phyloP scores from a whole-genome alignment of 2,797 vertebrate species.

The Epinephelus malabaricus region DNA sequence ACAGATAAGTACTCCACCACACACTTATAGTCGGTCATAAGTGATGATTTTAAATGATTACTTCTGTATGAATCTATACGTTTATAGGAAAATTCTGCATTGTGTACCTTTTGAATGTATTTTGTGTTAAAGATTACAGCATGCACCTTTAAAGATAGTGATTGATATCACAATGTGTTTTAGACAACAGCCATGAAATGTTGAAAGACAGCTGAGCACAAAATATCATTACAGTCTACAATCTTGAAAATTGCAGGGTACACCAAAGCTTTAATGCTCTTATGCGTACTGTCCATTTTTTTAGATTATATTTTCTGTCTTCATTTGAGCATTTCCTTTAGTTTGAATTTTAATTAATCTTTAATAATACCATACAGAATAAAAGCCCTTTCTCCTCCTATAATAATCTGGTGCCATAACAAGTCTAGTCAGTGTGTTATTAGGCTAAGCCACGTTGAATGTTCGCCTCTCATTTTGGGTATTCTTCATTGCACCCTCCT shows the following conservation, averaged over 20 bases:
- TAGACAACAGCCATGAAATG: constrained; percentile 21
- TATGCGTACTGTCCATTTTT: constrained; percentile 18
- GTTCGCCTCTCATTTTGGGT: constrained; percentile 54
- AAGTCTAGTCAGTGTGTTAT: constrained; percentile 63
- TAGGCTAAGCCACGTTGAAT: constrained; percentile 68
- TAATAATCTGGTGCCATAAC: constrained; percentile 67
- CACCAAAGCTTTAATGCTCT: constrained; percentile 48
- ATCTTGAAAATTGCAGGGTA: constrained; percentile 23
- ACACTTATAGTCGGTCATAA: too few relatives aligned
- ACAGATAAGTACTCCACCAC: too few relatives aligned
- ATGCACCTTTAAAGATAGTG: neutral
- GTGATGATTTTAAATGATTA: too few relatives aligned
- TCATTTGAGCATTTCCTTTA: constrained; percentile 60
- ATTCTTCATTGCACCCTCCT: constrained; percentile 67
- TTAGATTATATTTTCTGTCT: constrained; percentile 38
- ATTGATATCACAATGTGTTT: constrained; percentile 3
- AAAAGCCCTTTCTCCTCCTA: constrained; percentile 54
- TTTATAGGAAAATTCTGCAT: too few relatives aligned
- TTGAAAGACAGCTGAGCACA: constrained; percentile 18
- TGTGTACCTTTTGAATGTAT: neutral
- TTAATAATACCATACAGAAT: constrained; percentile 62
- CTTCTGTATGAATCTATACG: too few relatives aligned
- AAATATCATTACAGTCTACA: constrained; percentile 9
- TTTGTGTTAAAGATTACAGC: neutral
- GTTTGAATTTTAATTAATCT: constrained; percentile 72